Base-by-base conservation (phyloP, 2,888 invertebrate species). In the Cistogaster globosa region DNA sequence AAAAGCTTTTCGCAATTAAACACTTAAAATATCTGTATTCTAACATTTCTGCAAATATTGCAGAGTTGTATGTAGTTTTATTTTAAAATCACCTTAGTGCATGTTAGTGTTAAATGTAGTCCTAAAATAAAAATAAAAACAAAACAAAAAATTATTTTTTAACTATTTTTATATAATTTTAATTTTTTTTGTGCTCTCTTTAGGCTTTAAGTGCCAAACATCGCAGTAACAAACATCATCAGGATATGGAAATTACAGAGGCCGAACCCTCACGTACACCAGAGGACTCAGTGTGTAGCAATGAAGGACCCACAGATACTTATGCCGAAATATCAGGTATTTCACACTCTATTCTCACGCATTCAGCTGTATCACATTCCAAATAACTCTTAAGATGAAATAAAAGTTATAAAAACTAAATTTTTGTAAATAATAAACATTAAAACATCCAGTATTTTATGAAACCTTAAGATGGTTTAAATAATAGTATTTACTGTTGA, bases 221-320 rank as follows among this genome's bases (percentile, higher is more conserved):
- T 93, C 91, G 94, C 93, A 92, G 94, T 93, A 92, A 92, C 92
- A 92, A 94, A 88, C 92, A 92, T 82, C 93, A 93, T 92, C 94
- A 94, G 90, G 95, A 93, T 87, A 94, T 94, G 87, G 95, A 95
- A 91, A 94, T 94, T 78, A 95, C 95, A 87, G 96, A 96, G 92
- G 95, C 95, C 20, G 97, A 97, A 93, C 95, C 96, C 71, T 97
- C 97, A 26, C 94, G 96, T 87, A 97, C 97, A 20, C 97, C 97
- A 14, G 97, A 98, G 92, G 98, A 98, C 93, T 97, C 97, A 1
- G 97, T 97, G 58, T 97, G 97, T 93, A 97, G 97, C 89, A 96
- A 95, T 87, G 97, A 97, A 93, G 97, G 97, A 3, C 96, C 96
- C 83, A 95, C 95, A 86, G 95, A 93, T 85, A 92, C 92, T 48